These are phyloP conservation scores for Ophioninae sp. DNA, from an alignment of 2,888 invertebrate species.

Conservation along the genomic window DNA sequence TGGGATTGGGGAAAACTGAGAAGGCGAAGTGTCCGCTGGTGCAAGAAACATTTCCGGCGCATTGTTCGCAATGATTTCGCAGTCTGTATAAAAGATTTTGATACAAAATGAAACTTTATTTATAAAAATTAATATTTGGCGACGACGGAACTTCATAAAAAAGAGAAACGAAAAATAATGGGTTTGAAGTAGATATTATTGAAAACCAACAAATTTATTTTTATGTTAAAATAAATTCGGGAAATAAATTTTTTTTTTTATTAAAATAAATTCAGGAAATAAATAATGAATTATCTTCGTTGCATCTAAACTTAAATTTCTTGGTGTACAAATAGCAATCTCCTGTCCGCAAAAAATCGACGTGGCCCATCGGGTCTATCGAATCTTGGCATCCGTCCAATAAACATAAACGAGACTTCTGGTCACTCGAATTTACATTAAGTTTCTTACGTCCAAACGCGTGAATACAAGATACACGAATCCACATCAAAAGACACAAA, in stretches of 20 bases:
- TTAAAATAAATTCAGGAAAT: too few relatives aligned
- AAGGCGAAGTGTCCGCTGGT: constrained; percentile 1
- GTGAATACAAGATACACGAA: background rate
- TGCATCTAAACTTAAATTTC: too few relatives aligned
- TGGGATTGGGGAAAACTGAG: constrained; percentile 10
- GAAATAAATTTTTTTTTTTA: too few relatives aligned
- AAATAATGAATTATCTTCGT: too few relatives aligned
- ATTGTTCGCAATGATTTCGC: background rate
- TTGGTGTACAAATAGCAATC: background rate
- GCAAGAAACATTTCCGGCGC: background rate
- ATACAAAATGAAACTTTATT: background rate
- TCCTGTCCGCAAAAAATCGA: too few relatives aligned
- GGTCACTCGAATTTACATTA: background rate
- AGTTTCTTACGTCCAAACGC: background rate
- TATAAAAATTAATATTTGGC: background rate
- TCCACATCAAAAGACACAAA: background rate
- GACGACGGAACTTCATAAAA: too few relatives aligned
- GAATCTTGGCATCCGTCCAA: background rate
- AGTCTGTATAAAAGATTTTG: background rate
- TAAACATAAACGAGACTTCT: background rate
- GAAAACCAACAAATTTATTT: too few relatives aligned
- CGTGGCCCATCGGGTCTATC: background rate
- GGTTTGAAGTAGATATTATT: too few relatives aligned
- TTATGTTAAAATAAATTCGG: too few relatives aligned
- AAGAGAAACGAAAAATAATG: too few relatives aligned